These are phyloP conservation scores for Sogatella furcifera DNA, from an alignment of 1,140 invertebrate species.

Conservation along the genomic window DNA sequence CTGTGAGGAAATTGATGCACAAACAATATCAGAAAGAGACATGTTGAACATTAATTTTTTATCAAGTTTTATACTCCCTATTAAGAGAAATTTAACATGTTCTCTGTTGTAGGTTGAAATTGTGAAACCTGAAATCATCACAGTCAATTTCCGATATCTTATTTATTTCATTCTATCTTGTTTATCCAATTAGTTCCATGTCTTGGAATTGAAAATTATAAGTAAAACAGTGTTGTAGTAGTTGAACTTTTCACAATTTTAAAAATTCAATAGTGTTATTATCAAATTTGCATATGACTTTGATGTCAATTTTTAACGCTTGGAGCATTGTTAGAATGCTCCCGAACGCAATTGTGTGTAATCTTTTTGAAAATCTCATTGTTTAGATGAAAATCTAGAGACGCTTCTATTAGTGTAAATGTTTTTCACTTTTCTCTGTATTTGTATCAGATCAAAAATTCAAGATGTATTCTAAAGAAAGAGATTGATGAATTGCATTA, in stretches of 20 bases:
- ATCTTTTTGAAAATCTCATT: conserved; percentile 11
- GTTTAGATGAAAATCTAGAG: conserved; percentile 12
- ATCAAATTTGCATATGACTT: not conserved
- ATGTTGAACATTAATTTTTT: too few species aligned
- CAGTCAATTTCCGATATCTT: too few species aligned
- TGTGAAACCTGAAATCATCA: too few species aligned
- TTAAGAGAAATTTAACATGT: too few species aligned
- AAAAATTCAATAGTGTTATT: not conserved
- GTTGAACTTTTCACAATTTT: not conserved
- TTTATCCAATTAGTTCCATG: not conserved
- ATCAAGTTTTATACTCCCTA: too few species aligned
- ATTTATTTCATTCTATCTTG: too few species aligned
- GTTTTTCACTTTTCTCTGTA: not conserved
- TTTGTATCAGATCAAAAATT: not conserved
- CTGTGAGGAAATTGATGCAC: too few species aligned
- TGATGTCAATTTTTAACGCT: conserved; percentile 11
- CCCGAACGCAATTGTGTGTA: conserved; percentile 4
- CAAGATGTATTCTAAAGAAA: not conserved
- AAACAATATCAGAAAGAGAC: too few species aligned
- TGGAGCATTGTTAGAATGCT: conserved; percentile 7
- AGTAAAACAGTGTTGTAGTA: conserved; percentile 7
- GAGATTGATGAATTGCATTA: conserved; percentile 1
- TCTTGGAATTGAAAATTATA: not conserved
- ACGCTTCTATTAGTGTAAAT: conserved; percentile 8
- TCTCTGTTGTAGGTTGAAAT: too few species aligned